A percentile compares a stretch with the other conserved stretches of the same genome.
phyloP scores from a whole-genome alignment of 2,113 vertebrate species.

The Lophochroa leadbeateri region DNA sequence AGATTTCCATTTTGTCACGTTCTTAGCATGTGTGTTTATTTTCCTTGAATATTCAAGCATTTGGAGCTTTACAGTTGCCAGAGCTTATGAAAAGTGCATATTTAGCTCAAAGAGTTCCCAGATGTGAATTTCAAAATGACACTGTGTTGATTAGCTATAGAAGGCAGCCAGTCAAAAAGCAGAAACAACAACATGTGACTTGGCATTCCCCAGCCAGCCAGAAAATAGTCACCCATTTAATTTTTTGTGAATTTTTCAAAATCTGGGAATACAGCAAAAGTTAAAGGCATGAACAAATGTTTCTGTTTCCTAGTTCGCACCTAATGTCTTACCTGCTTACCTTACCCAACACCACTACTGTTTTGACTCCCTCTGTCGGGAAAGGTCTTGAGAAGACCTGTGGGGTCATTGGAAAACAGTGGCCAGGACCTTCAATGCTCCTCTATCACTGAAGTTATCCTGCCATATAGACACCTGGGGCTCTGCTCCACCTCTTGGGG shows the following conservation, averaged over 20 bases:
- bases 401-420: not conserved
- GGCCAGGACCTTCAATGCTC: not conserved
- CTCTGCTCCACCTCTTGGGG: not conserved
- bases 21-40: constrained; percentile 52
- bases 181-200: constrained; percentile 43
- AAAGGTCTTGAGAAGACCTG: not conserved
- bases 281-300: not conserved
- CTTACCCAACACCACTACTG: not conserved
- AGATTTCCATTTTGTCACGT: constrained; percentile 48
- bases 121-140: constrained; percentile 65
- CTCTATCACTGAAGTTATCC: not conserved
- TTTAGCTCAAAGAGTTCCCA: constrained; percentile 67
- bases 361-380: not conserved
- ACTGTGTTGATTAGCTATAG: constrained; percentile 62
- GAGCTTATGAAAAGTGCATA: constrained; percentile 63
- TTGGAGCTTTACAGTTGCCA: constrained; percentile 57
- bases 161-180: constrained; percentile 51
- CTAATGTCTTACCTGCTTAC: not conserved
- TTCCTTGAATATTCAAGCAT: constrained; percentile 60
- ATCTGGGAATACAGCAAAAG: not conserved
- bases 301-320: not conserved
- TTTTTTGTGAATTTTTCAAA: constrained; percentile 26
- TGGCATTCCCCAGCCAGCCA: constrained; percentile 34
- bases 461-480: not conserved
- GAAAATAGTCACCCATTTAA: constrained; percentile 30